Conservation (phyloP, 2,113 vertebrate genomes). For the Hystrix cristata region DNA sequence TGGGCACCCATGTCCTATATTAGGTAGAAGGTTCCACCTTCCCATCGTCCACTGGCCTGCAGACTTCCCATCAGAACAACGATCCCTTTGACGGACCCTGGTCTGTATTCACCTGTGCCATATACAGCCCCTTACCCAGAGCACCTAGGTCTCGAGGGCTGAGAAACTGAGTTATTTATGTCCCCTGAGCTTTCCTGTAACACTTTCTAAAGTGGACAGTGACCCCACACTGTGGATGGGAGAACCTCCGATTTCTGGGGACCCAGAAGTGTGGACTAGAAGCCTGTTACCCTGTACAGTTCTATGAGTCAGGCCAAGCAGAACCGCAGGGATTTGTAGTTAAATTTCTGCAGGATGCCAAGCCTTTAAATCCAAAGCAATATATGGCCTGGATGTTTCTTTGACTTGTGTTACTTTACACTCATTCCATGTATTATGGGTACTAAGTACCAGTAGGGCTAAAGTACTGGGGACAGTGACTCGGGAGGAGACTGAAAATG, state of each 20-base stretch:
- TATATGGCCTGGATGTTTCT: not conserved
- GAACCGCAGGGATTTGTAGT: not conserved
- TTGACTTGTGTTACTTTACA: not conserved
- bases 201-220: not conserved
- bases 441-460: accelerated
- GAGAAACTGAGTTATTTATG: not conserved
- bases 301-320: not conserved
- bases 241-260: not conserved
- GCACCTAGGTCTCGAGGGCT: not conserved
- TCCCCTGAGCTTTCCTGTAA: not conserved
- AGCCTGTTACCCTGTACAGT: not conserved
- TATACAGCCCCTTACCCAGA: not conserved
- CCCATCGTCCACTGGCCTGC: accelerated
- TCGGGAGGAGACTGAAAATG: accelerated
- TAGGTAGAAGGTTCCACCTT: accelerated
- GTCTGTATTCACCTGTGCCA: too few relatives aligned
- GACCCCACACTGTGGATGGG: accelerated
- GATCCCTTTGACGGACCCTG: accelerated
- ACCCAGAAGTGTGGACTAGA: not conserved
- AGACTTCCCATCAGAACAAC: accelerated
- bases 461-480: not conserved
- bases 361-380: not conserved
- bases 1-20: accelerated
- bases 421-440: not conserved
- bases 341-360: not conserved